Evolutionary conservation across 2,113 vertebrate genomes (phyloP).

Genomic region (Gavialis gangeticus): DNA sequence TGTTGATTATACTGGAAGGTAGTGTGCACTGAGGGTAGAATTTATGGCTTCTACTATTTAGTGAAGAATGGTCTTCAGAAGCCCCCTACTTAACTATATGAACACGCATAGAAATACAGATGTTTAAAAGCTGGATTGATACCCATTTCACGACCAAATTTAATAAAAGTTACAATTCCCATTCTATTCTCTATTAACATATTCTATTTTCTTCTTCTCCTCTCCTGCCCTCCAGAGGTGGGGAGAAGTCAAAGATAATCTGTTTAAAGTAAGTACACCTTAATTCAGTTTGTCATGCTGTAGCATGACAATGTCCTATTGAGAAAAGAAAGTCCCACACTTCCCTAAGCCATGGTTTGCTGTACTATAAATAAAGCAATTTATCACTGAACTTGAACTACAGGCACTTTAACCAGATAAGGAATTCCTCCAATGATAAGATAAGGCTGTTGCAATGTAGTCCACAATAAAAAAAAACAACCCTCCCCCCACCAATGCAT

Average conservation of each 20-base stretch:
- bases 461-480: neutral
- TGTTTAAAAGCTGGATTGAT: neutral
- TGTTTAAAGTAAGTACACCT: too few species aligned
- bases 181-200: fast-evolving
- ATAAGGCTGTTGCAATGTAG: conserved; percentile 45
- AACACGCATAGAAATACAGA: neutral
- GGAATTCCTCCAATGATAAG: conserved; percentile 68
- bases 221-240: too few species aligned
- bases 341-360: conserved; percentile 42
- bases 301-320: neutral
- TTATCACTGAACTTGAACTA: conserved; percentile 58
- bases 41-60: neutral
- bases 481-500: neutral
- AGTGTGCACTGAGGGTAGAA: neutral
- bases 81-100: neutral
- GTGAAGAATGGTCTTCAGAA: neutral
- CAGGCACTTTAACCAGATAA: conserved; percentile 59
- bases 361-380: conserved; percentile 66
- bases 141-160: neutral
- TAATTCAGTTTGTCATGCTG: neutral
- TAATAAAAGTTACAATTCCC: neutral
- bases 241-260: too few species aligned
- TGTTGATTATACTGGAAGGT: neutral
- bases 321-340: conserved; percentile 1
- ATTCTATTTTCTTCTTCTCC: neutral